Base-by-base conservation (phyloP, 2,797 vertebrate genomes). In the Ataeniobius toweri region DNA sequence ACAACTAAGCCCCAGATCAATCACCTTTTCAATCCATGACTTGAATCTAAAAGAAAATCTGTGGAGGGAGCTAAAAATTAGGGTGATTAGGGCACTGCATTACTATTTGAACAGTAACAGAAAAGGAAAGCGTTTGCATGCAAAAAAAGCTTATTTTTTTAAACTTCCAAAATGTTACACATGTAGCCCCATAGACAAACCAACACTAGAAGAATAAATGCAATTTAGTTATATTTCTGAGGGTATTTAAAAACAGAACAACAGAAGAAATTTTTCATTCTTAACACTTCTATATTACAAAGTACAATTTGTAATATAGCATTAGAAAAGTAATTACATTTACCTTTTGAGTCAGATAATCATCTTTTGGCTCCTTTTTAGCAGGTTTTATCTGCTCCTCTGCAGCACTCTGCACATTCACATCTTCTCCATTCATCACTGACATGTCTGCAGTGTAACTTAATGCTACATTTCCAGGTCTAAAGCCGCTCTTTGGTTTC, bases 321-420 rank as follows among this genome's bases (percentile, higher is more conserved):
- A 48, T 36, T 70, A 58, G 24, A 73, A 59, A 70, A 69, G 12
- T 13, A 7, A 14, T 39, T 50, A 9, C 36, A 5, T 82, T 92
- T 88, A 95, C 94, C 93, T 90, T 93, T 77, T 3, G 68, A 36
- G 55, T 65, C 16, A 75, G n/a, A 16, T 80, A 77, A 51, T 83
- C 50, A 53, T 88, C 74, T 80, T 91, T 89, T 58, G 28, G 53
- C 9, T 73, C n/a, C 2, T 20, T 67, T 73, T 83, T 80, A 28
- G 59, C 0, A 10, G 67, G 5, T 63, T 10, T 72, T 18, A 73
- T 76, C 16, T 78, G 68, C 69, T 81, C 50, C 53, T 88, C 77
- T 74, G 16, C 31, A 2, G 79, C 26, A 2, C 26, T 59, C 28
- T 77, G 76, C 50, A 26, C 68, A 48, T 89, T 73, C 39, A 90